Evolutionary conservation across 2,888 invertebrate genomes (phyloP).

Genomic region (Epicampocera succincta): DNA sequence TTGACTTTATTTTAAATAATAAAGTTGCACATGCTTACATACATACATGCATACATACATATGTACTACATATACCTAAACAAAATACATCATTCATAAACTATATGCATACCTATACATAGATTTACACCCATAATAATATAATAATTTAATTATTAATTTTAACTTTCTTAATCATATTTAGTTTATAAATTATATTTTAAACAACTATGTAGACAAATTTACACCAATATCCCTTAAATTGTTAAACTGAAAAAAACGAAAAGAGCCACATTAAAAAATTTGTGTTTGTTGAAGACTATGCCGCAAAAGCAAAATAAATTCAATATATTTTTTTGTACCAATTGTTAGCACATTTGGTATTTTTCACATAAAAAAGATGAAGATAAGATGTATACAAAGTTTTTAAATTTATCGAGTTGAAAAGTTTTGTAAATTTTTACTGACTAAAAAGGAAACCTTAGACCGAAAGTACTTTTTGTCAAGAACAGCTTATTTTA

Average conservation of each 20-base stretch:
- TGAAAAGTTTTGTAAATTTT: too few relatives aligned
- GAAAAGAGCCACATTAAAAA: neutral
- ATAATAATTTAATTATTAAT: slow-evolving; percentile 61
- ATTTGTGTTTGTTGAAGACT: too few relatives aligned
- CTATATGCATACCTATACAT: slow-evolving; percentile 34
- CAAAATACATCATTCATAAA: slow-evolving; percentile 21
- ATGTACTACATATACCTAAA: slow-evolving; percentile 14
- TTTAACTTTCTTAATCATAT: slow-evolving; percentile 52
- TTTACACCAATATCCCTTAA: slow-evolving; percentile 58
- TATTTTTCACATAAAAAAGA: too few relatives aligned
- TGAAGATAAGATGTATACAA: too few relatives aligned
- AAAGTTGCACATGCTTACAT: slow-evolving; percentile 50
- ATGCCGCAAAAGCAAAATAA: too few relatives aligned
- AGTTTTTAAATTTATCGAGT: too few relatives aligned
- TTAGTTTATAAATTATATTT: slow-evolving; percentile 64
- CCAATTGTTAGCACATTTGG: too few relatives aligned
- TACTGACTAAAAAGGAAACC: too few relatives aligned
- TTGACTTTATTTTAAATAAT: slow-evolving; percentile 51
- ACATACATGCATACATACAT: slow-evolving; percentile 27
- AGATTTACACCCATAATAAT: slow-evolving; percentile 48
- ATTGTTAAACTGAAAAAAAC: slow-evolving; percentile 24
- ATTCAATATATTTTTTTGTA: too few relatives aligned
- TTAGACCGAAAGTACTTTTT: too few relatives aligned
- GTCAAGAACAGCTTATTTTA: too few relatives aligned
- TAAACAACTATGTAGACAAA: slow-evolving; percentile 56